Evolutionary conservation across 2,113 vertebrate species (phyloP), one percentile per base, ranked within the genome.

Genomic region (Kryptolebias marmoratus): DNA sequence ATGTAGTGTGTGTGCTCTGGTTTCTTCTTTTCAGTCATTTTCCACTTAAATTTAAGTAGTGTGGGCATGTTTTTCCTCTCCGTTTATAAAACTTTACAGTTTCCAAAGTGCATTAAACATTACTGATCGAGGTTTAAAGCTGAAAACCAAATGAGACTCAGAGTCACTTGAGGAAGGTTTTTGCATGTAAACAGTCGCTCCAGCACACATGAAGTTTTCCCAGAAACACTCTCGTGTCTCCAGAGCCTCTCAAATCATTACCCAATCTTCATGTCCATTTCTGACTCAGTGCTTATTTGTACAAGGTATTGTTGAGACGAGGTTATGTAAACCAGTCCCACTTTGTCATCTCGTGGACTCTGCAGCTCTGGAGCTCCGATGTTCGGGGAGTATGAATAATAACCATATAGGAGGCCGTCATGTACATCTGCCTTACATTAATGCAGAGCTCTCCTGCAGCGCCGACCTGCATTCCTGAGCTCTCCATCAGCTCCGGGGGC

Each of bases 361-460:
- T 52, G 63, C 39, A 81, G 85, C 72, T 88, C 76, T 85, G 78
- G 83, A 80, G 49, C 76, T 75, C 66, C 87, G 74, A 83, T 88
- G 87, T 88, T 90, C 87, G 77, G 81, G 68, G 87, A 87, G 83
- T 85, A 91, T 93, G 90, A 93, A 91, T 91, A 89, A 90, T 91
- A 89, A 88, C 83, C 73, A 81, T 87, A 45, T 44, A 90, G 88
- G 79, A 91, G 86, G 76, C 73, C 79, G 83, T 87, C 75, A 87
- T 90, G 81, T 86, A 92, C 93, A 94, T 92, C 89, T 92, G 92
- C 86, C 80, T 90, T 70, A 64, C 73, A 90, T 93, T 92, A 92
- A 93, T 93, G 86, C n/a, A 1, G 66, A 82, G 59, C 79, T 90
- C 87, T 89, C 88, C 86, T 81, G 88, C 83, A 62, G 84, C 27